phyloP scores from a whole-genome alignment of 2,888 invertebrate species.

The Perizoma flavofasciatum region DNA sequence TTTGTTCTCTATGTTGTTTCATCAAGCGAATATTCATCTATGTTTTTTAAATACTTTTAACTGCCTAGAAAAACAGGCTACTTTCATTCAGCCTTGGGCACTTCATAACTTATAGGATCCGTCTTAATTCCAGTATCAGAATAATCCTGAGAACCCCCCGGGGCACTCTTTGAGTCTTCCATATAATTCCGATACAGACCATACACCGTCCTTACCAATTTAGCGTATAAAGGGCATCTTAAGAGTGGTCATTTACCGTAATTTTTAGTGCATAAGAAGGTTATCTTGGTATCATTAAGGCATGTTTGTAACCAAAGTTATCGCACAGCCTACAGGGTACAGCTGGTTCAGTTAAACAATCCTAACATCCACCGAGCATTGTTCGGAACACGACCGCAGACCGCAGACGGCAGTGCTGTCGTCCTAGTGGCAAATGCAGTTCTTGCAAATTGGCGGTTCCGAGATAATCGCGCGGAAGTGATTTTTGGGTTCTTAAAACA shows the following conservation, averaged over 20 bases:
- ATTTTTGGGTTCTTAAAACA: no score
- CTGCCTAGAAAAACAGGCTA: neutral
- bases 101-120: neutral
- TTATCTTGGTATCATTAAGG: slow-evolving; percentile 49
- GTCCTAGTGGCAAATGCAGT: no score
- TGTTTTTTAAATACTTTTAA: no score
- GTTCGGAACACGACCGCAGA: no score
- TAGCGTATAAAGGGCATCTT: slow-evolving; percentile 36
- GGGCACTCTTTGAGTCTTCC: slow-evolving; percentile 9
- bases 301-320: slow-evolving; percentile 44
- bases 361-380: no score
- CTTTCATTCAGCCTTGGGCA: neutral
- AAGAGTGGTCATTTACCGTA: slow-evolving; percentile 46
- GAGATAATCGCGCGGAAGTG: no score
- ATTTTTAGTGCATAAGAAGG: slow-evolving; percentile 49
- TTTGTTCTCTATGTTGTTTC: no score
- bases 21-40: no score
- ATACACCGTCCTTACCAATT: slow-evolving; percentile 38
- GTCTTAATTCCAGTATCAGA: neutral
- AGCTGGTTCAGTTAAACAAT: slow-evolving; percentile 22
- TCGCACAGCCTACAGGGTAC: slow-evolving; percentile 11
- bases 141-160: slow-evolving; percentile 15
- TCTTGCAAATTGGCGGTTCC: no score
- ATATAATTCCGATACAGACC: slow-evolving; percentile 10
- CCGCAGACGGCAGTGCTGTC: no score